A percentile compares a stretch with the other conserved stretches of the same genome.
phyloP scores from a whole-genome alignment of 2,888 invertebrate genomes.

The Scelioninae gen. 1 region DNA sequence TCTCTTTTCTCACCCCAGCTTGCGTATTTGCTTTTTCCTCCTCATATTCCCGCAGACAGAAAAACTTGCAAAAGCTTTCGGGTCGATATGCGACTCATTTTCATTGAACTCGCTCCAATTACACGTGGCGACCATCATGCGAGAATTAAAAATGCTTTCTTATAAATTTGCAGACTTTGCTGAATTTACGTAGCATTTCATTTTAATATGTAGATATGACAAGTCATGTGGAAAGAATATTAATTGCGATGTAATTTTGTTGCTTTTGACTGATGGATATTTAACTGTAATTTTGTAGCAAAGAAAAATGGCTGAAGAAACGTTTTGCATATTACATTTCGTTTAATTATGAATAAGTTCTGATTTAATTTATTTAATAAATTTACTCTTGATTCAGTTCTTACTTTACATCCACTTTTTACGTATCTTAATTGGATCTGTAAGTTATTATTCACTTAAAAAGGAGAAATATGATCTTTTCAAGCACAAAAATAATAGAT shows the following conservation, averaged over 20 bases:
- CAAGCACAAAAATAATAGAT: too few species aligned
- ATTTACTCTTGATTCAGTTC: too few species aligned
- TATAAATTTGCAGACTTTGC: constrained; percentile 39
- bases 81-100: constrained; percentile 80
- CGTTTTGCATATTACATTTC: neutral
- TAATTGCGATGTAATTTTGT: constrained; percentile 22
- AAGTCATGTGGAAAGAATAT: constrained; percentile 30
- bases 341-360: neutral
- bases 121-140: constrained; percentile 30
- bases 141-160: constrained; percentile 39
- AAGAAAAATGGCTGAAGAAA: constrained; percentile 6
- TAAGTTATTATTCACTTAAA: too few species aligned
- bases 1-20: constrained; percentile 12
- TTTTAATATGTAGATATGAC: constrained; percentile 34
- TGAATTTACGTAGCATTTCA: constrained; percentile 36
- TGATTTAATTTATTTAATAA: too few species aligned
- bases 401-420: too few species aligned
- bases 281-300: constrained; percentile 2
- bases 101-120: constrained; percentile 71
- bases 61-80: constrained; percentile 46
- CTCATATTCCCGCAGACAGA: constrained; percentile 35
- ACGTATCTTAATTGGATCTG: too few species aligned
- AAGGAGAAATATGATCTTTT: too few species aligned
- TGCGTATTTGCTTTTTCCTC: constrained; percentile 12
- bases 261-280: neutral